Evolutionary conservation across 2,888 invertebrate species (phyloP), one percentile per base, ranked within the genome.

Genomic region (Hymenopus coronatus): DNA sequence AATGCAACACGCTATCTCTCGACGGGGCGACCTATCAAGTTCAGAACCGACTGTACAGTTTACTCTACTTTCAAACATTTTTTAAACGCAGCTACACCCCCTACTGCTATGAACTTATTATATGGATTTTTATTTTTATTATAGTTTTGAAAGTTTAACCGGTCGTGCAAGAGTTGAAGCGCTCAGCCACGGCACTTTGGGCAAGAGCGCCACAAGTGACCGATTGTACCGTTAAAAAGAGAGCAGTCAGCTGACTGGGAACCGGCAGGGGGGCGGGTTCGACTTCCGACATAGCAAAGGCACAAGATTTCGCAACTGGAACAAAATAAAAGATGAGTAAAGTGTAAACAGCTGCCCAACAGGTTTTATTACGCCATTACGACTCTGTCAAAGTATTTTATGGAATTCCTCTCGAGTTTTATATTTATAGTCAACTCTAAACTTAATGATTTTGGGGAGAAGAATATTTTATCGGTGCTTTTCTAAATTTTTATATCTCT

Each of bases 61-160:
- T 87, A 87, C 87, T 82, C 87, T 82, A 87, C 82, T 87, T 87
- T 87, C 81, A 87, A 27, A 82, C 82, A 87, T 87, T 87, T 28
- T 82, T 82, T 86, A 86, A 54, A 86, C 54, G 81, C 81, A 15
- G 87, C 54, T 33, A 82, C 87, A 87, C 87, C 87, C 87, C 87
- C 87, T 87, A 87, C 87, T 87, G 87, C 82, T 87, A 82, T 70
- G 82, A 87, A 82, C 82, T 87, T 87, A 87, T 87, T 87, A 82
- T 87, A 82, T 86, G 81, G 81, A 81, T 82, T 84, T 84, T 84
- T 84, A 84, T 87, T 87, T 87, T 87, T 87, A 87, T 82, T 82
- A 25, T 81, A 87, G 82, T 87, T 87, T 82, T 87, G 82, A 87
- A 87, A 87, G 87, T 87, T 87, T 87, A 87, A 82, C 87, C 87